Evolutionary conservation across 1,140 invertebrate species (phyloP).

Genomic region (Achroia grisella): DNA sequence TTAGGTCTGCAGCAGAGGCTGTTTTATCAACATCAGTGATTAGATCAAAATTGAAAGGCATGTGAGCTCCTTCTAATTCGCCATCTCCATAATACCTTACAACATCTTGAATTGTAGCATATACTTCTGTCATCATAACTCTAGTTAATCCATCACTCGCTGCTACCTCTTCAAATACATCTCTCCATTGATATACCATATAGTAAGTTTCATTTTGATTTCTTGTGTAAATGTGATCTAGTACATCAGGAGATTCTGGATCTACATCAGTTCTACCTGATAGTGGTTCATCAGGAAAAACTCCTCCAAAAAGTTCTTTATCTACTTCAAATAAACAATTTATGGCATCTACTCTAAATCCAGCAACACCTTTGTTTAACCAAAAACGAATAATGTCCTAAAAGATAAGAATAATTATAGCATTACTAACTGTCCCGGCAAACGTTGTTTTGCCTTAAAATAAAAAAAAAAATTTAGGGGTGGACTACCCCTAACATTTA

Average conservation of each 20-base stretch:
- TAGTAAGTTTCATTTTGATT: conserved; percentile 68
- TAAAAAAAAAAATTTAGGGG: too few species aligned
- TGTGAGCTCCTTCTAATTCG: conserved; percentile 63
- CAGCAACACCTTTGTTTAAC: conserved; percentile 82
- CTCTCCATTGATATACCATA: conserved; percentile 73
- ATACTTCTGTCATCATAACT: conserved; percentile 84
- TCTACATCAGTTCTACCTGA: conserved; percentile 36
- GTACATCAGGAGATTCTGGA: conserved; percentile 72
- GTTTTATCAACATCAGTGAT: conserved; percentile 61
- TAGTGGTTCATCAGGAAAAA: conserved; percentile 75
- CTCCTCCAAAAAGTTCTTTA: conserved; percentile 46
- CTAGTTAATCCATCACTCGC: conserved; percentile 55
- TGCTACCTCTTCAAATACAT: conserved; percentile 65
- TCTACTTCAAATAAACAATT: conserved; percentile 75
- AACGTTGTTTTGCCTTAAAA: too few species aligned
- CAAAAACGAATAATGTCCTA: conserved; percentile 82
- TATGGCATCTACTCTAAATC: conserved; percentile 83
- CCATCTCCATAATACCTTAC: conserved; percentile 77
- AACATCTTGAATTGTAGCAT: conserved; percentile 73
- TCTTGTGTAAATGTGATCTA: conserved; percentile 77
- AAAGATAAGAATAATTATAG: too few species aligned
- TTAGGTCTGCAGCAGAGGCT: conserved; percentile 72
- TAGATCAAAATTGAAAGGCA: conserved; percentile 80
- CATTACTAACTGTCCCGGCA: too few species aligned
- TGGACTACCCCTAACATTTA: too few species aligned